A percentile compares a stretch with the other conserved stretches of the same genome.
These are phyloP conservation scores for Neodiprion lecontei DNA, from an alignment of 1,140 invertebrate species.

Conservation along the genomic window DNA sequence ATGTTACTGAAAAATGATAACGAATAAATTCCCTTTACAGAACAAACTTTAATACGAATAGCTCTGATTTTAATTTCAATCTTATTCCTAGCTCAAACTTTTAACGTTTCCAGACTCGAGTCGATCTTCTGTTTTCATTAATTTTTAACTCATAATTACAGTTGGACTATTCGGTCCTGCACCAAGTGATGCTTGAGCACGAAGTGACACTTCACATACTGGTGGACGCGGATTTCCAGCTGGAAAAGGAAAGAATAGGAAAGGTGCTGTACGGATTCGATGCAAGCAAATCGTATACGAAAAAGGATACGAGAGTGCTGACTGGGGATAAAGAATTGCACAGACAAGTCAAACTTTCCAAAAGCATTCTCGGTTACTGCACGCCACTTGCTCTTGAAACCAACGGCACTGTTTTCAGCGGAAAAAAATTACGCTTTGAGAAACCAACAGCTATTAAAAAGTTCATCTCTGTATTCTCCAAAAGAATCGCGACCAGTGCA, in stretches of 20 bases:
- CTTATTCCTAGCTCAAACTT: slow-evolving; percentile 2
- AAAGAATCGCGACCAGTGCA: slow-evolving; percentile 70
- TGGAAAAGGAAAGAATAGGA: slow-evolving; percentile 72
- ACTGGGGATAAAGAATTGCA: slow-evolving; percentile 72
- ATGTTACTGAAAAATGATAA: too few species aligned
- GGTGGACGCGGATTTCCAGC: slow-evolving; percentile 78
- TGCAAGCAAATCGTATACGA: slow-evolving; percentile 75
- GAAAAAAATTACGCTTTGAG: slow-evolving; percentile 66
- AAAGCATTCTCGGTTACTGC: slow-evolving; percentile 79
- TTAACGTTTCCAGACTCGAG: background rate
- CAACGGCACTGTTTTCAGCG: slow-evolving; percentile 78
- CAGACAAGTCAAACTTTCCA: slow-evolving; percentile 76
- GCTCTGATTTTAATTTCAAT: slow-evolving; percentile 10
- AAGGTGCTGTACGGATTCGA: slow-evolving; percentile 83
- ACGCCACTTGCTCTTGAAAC: slow-evolving; percentile 81
- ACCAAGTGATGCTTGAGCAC: slow-evolving; percentile 79
- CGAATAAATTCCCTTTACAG: background rate
- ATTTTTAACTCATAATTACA: slow-evolving; percentile 50
- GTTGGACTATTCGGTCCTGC: slow-evolving; percentile 80
- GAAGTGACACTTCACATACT: slow-evolving; percentile 84
- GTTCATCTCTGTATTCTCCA: slow-evolving; percentile 73
- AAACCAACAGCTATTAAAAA: slow-evolving; percentile 69
- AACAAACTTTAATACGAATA: background rate
- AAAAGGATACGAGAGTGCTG: slow-evolving; percentile 73
- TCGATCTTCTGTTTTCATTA: too few species aligned